Conservation (phyloP, 2,797 vertebrate species). For the Aplochiton taeniatus region DNA sequence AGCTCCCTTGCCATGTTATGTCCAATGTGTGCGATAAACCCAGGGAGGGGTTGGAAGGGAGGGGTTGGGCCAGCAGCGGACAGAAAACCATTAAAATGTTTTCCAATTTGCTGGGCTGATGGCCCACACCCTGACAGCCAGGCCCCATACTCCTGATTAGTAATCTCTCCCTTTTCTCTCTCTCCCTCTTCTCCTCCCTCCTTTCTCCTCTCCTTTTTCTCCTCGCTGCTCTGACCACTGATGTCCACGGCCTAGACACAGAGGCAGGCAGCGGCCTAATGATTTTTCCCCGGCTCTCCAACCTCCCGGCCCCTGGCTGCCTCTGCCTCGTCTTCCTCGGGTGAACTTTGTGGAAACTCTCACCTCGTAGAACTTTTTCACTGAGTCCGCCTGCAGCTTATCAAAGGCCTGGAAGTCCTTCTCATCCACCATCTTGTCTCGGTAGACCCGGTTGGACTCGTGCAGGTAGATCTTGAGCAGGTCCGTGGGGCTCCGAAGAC, state of each 20-base stretch:
- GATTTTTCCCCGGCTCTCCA: slow-evolving; percentile 28
- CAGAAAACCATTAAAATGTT: slow-evolving; percentile 77
- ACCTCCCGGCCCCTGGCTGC: background rate
- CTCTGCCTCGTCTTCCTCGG: slow-evolving; percentile 26
- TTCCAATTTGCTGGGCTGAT: slow-evolving; percentile 76
- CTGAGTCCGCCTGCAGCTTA: slow-evolving; percentile 85
- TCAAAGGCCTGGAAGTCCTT: slow-evolving; percentile 84
- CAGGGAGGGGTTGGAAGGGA: slow-evolving; percentile 34
- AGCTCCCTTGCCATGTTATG: slow-evolving; percentile 30
- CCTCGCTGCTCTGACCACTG: slow-evolving; percentile 56
- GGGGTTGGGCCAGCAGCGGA: slow-evolving; percentile 36
- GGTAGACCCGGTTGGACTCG: slow-evolving; percentile 89
- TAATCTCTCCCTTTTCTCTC: slow-evolving; percentile 56
- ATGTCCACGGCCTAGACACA: slow-evolving; percentile 58
- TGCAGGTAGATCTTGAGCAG: slow-evolving; percentile 91
- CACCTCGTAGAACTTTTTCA: slow-evolving; percentile 87
- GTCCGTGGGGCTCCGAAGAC: slow-evolving; percentile 81
- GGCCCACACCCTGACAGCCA: slow-evolving; percentile 66
- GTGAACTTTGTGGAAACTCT: slow-evolving; percentile 51
- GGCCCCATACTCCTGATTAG: slow-evolving; percentile 63
- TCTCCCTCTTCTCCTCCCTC: background rate
- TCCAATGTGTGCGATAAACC: slow-evolving; percentile 56
- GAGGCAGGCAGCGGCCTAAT: slow-evolving; percentile 54
- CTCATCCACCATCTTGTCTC: slow-evolving; percentile 91
- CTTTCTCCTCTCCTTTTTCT: slow-evolving; percentile 25